Evolutionary conservation across 2,113 vertebrate genomes (phyloP).

Genomic region (Puma concolor): DNA sequence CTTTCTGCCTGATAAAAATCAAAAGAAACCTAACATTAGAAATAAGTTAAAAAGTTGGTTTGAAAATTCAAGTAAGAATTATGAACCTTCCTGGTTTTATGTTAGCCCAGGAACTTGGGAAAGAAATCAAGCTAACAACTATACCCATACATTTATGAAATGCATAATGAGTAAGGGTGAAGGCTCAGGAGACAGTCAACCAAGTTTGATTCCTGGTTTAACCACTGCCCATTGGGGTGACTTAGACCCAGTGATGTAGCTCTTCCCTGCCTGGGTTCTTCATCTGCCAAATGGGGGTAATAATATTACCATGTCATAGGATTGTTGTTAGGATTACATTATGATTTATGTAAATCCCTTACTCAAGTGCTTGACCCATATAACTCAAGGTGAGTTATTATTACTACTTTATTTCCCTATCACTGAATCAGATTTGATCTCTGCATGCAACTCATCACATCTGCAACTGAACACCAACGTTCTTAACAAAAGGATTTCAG

Average conservation of each 20-base stretch:
- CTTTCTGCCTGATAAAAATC: not conserved
- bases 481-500: not conserved
- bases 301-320: not conserved
- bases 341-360: not conserved
- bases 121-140: not conserved
- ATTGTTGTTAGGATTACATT: not conserved
- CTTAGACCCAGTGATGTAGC: not conserved
- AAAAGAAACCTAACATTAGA: not conserved
- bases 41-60: not conserved
- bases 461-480: not conserved
- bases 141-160: not conserved
- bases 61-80: slow-evolving; percentile 36
- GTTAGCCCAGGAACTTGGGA: not conserved
- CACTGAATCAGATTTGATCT: not conserved
- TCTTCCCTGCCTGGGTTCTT: not conserved
- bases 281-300: not conserved
- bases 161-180: not conserved
- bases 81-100: not conserved
- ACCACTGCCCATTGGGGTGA: not conserved
- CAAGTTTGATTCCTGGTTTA: not conserved
- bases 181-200: not conserved
- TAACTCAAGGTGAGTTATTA: not conserved
- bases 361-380: not conserved
- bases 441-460: not conserved
- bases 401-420: not conserved